Evolutionary conservation across 2,888 invertebrate genomes (phyloP).

Genomic region (Fragum sueziense): DNA sequence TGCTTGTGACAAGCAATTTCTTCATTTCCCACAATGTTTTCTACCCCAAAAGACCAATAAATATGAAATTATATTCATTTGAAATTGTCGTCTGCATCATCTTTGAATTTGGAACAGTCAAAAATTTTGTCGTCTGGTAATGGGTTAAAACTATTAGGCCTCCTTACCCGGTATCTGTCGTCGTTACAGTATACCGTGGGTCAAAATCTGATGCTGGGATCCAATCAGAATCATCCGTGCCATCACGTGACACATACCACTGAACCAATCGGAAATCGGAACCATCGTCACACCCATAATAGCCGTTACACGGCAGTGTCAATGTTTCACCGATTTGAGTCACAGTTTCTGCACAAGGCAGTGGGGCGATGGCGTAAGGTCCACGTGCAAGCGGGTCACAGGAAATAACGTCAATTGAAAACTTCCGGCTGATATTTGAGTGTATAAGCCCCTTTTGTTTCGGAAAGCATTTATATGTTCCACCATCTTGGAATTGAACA

Average conservation of each 20-base stretch:
- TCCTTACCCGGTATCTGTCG: neutral
- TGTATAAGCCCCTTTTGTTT: neutral
- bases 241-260: conserved; percentile 43
- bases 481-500: conserved; percentile 7
- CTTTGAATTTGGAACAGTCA: too few species aligned
- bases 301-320: conserved; percentile 48
- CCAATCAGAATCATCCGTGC: neutral
- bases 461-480: conserved; percentile 21
- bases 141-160: too few species aligned
- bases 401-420: conserved; percentile 16
- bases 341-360: conserved; percentile 39
- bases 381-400: conserved; percentile 52
- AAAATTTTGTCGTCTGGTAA: too few species aligned
- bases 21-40: too few species aligned
- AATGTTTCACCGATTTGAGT: conserved; percentile 15
- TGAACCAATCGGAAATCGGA: conserved; percentile 27
- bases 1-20: too few species aligned
- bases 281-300: conserved; percentile 45
- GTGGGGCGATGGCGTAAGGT: conserved; percentile 44
- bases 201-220: conserved; percentile 8
- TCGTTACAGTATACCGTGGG: neutral
- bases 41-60: too few species aligned
- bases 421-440: conserved; percentile 12
- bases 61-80: too few species aligned
- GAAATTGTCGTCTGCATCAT: too few species aligned